Evolutionary conservation across 2,888 invertebrate species (phyloP).

Genomic region (Prenolepis imparis): DNA sequence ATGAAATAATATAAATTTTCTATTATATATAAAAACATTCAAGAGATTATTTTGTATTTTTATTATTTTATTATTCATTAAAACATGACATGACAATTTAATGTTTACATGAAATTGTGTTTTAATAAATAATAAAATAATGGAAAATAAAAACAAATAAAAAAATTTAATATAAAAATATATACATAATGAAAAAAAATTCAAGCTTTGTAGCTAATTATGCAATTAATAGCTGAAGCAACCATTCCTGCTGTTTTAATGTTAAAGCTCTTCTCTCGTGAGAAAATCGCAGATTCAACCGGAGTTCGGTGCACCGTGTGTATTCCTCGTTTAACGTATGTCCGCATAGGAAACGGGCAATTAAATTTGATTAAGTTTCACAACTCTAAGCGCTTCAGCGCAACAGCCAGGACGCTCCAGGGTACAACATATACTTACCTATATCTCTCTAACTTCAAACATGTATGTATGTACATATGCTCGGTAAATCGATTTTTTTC

Average conservation of each 20-base stretch:
- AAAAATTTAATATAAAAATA: background rate
- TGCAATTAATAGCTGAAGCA: background rate
- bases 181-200: conserved; percentile 13
- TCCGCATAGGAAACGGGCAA: conserved; percentile 47
- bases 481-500: background rate
- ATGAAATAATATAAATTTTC: too few relatives aligned
- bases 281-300: conserved; percentile 31
- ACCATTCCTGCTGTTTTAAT: background rate
- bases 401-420: background rate
- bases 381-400: conserved; percentile 3
- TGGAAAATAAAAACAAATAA: background rate
- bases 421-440: background rate
- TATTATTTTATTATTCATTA: too few relatives aligned
- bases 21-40: too few relatives aligned
- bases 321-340: conserved; percentile 27
- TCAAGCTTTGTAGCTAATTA: background rate
- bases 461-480: background rate
- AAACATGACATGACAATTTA: too few relatives aligned
- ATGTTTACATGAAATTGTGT: background rate
- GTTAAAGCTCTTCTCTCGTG: conserved; percentile 23
- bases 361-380: conserved; percentile 50
- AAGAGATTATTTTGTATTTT: too few relatives aligned
- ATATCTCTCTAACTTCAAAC: conserved; percentile 8
- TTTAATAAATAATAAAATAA: conserved; percentile 25
- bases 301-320: background rate